Conservation (phyloP, 2,113 vertebrate species). For the Setophaga petechia region DNA sequence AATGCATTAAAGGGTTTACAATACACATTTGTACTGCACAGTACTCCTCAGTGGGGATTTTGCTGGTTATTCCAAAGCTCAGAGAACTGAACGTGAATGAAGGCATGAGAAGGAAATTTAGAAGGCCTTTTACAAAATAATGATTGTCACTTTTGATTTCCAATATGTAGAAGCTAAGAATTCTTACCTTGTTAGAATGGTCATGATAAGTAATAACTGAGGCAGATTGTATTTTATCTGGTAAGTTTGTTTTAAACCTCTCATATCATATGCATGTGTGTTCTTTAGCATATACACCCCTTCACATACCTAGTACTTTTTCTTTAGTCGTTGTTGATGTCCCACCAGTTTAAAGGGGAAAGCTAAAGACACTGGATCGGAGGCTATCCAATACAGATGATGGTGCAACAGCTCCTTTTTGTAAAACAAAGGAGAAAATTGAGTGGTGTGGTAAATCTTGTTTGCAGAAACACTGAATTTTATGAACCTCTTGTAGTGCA, state of each 20-base stretch:
- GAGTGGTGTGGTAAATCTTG: background rate
- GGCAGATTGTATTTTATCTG: background rate
- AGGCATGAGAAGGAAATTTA: background rate
- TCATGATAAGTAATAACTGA: background rate
- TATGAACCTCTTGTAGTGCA: background rate
- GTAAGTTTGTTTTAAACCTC: background rate
- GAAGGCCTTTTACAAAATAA: background rate
- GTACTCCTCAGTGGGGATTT: background rate
- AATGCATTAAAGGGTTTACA: background rate
- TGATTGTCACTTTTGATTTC: background rate
- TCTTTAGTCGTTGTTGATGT: background rate
- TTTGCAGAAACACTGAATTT: background rate
- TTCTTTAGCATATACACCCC: background rate
- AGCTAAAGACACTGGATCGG: background rate
- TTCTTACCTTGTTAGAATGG: background rate
- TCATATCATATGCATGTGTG: accelerated
- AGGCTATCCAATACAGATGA: background rate
- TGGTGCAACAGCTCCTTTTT: background rate
- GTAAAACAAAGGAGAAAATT: background rate
- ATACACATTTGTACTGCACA: accelerated
- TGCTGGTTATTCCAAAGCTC: background rate
- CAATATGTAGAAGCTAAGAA: background rate
- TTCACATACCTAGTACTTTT: background rate
- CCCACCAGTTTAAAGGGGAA: background rate
- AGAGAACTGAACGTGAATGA: background rate